Evolutionary conservation across 1,140 invertebrate species (phyloP).

Genomic region (Drosophila nigrodunni): DNA sequence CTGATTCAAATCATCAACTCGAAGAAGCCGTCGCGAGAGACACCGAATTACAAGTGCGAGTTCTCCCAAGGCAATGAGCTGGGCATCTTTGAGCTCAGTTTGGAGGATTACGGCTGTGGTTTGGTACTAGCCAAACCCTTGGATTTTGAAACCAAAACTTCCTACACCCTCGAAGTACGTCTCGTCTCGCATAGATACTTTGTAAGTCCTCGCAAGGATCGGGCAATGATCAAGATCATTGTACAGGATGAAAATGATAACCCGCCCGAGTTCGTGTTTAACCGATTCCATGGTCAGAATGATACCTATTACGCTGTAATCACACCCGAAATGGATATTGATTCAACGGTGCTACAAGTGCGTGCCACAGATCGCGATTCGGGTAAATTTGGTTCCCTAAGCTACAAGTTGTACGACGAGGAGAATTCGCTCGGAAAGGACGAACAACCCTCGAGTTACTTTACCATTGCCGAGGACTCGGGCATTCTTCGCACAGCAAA

Average conservation of each 20-base stretch:
- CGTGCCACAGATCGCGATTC: conserved; percentile 93
- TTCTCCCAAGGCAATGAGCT: conserved; percentile 90
- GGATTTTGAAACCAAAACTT: conserved; percentile 90
- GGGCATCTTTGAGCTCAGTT: conserved; percentile 89
- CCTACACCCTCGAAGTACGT: conserved; percentile 91
- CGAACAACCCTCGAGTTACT: conserved; percentile 86
- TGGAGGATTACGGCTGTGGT: conserved; percentile 92
- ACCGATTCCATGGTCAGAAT: conserved; percentile 84
- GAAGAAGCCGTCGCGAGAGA: conserved; percentile 60
- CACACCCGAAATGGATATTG: conserved; percentile 89
- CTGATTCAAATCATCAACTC: conserved; percentile 83
- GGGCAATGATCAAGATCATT: conserved; percentile 91
- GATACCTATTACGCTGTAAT: conserved; percentile 90
- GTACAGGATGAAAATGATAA: conserved; percentile 96
- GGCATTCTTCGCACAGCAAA: conserved; percentile 91
- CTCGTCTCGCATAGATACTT: conserved; percentile 91
- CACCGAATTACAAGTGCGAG: conserved; percentile 87
- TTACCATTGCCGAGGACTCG: conserved; percentile 89
- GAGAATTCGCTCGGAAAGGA: conserved; percentile 86
- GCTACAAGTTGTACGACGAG: conserved; percentile 86
- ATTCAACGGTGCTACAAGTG: conserved; percentile 89
- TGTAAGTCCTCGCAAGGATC: conserved; percentile 90
- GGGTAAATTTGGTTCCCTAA: conserved; percentile 91
- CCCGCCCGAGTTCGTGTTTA: conserved; percentile 91
- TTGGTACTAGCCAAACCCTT: conserved; percentile 89